These are phyloP conservation scores for Leptura quadrifasciata DNA, from an alignment of 2,888 invertebrate genomes.

Conservation along the genomic window DNA sequence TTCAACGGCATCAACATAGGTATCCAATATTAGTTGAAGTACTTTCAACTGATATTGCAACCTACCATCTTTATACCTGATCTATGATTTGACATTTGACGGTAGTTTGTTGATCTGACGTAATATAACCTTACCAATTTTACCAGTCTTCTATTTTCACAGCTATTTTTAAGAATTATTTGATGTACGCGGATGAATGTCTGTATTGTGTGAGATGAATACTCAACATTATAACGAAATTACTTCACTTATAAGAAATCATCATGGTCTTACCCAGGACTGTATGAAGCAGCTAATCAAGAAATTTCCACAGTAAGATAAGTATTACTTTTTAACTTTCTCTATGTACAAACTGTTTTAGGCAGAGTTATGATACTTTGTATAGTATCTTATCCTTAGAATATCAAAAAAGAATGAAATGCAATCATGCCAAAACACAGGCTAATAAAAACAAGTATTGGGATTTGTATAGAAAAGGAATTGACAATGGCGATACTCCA, in stretches of 20 bases:
- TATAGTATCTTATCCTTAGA: constrained; percentile 83
- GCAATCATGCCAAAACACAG: constrained; percentile 78
- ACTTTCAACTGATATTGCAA: too few relatives aligned
- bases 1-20: too few relatives aligned
- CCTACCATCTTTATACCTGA: too few relatives aligned
- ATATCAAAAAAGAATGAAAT: constrained; percentile 80
- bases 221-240: constrained; percentile 54
- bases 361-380: constrained; percentile 77
- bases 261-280: constrained; percentile 58
- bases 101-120: too few relatives aligned
- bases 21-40: too few relatives aligned
- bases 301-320: constrained; percentile 77
- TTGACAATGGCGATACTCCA: constrained; percentile 73
- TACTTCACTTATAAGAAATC: constrained; percentile 54
- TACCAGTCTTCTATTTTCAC: too few relatives aligned
- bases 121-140: too few relatives aligned
- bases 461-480: constrained; percentile 73
- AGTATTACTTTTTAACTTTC: background rate
- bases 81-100: too few relatives aligned
- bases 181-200: too few relatives aligned
- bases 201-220: constrained; percentile 58
- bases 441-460: constrained; percentile 74
- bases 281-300: constrained; percentile 65
- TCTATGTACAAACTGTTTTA: constrained; percentile 42
- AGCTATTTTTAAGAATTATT: too few relatives aligned